Percentiles rank a stretch among this genome's conserved stretches.
These are phyloP conservation scores for Charadrius vociferus DNA, from an alignment of 2,113 vertebrate genomes.

Conservation along the genomic window DNA sequence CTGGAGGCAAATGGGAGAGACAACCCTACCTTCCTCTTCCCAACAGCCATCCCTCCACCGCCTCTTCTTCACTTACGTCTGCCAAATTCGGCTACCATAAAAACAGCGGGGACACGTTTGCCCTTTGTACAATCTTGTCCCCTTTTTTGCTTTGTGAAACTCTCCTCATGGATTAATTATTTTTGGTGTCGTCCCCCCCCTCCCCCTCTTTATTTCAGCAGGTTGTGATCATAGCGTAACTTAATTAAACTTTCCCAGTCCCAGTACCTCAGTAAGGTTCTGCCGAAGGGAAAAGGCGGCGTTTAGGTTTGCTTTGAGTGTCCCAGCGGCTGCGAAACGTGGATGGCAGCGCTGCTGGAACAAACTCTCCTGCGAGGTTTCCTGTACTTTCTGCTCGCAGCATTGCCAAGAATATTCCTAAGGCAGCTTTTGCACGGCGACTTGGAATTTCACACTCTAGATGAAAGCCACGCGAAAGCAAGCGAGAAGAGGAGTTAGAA, in stretches of 20 bases:
- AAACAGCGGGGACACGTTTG: not conserved
- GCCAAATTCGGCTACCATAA: not conserved
- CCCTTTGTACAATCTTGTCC: not conserved
- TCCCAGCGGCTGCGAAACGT: conserved; percentile 28
- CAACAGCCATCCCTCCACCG: not conserved
- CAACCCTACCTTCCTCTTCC: not conserved
- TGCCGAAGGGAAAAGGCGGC: not conserved
- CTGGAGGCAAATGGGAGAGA: not conserved
- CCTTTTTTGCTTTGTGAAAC: not conserved
- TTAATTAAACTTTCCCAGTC: not conserved
- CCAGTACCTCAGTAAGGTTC: not conserved
- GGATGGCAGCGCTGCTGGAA: conserved; percentile 55
- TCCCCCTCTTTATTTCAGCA: not conserved
- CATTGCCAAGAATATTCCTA: conserved; percentile 43
- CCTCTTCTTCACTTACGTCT: not conserved
- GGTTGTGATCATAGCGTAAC: not conserved
- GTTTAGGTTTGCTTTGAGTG: not conserved
- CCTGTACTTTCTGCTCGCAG: conserved; percentile 31
- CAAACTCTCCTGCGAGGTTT: conserved; percentile 10
- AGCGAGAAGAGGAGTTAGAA: not conserved
- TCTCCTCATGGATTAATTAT: not conserved
- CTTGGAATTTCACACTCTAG: conserved; percentile 48
- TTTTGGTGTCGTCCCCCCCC: too few relatives aligned
- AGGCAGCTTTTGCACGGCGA: conserved; percentile 3
- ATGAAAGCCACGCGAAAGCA: conserved; percentile 40